A percentile compares a stretch with the other conserved stretches of the same genome.
These are phyloP conservation scores for Nesidiocoris tenuis DNA, from an alignment of 2,888 invertebrate species.

Conservation along the genomic window DNA sequence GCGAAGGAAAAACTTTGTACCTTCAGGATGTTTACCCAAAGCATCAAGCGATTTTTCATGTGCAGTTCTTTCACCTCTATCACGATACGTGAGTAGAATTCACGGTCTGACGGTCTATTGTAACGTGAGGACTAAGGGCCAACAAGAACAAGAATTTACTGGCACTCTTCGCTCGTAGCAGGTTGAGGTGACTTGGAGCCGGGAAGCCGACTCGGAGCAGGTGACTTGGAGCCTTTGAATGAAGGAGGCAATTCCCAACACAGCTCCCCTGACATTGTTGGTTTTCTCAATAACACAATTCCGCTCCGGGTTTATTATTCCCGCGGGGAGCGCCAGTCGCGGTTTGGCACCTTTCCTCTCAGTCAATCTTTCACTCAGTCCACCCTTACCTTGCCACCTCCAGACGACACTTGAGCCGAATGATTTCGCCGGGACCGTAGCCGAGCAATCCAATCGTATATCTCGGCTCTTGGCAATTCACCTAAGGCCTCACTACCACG, in stretches of 20 bases:
- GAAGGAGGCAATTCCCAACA: slow-evolving; percentile 19
- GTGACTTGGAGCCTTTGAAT: background rate
- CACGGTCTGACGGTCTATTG: background rate
- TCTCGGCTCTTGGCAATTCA: background rate
- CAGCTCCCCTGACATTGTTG: slow-evolving; percentile 29
- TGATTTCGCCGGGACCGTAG: background rate
- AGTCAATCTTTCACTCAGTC: background rate
- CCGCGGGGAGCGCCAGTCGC: slow-evolving; percentile 13
- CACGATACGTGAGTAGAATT: background rate
- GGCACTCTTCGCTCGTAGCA: background rate
- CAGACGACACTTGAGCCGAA: background rate
- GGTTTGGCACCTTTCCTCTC: slow-evolving; percentile 17
- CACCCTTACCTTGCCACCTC: background rate
- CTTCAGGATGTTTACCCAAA: background rate
- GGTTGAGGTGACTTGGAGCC: slow-evolving; percentile 1
- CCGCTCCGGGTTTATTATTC: slow-evolving; percentile 38
- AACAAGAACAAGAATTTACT: background rate
- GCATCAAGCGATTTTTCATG: background rate
- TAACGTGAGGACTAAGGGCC: slow-evolving; percentile 2
- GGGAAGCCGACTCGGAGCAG: background rate
- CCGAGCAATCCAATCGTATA: background rate
- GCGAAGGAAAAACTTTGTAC: no score
- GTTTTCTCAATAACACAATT: slow-evolving; percentile 41
- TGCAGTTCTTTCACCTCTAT: background rate
- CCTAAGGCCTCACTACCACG: background rate